A percentile compares a stretch with the other conserved stretches of the same genome.
Evolutionary conservation across 2,888 invertebrate genomes (phyloP).

Genomic region (Lasioglossum zephyrum): DNA sequence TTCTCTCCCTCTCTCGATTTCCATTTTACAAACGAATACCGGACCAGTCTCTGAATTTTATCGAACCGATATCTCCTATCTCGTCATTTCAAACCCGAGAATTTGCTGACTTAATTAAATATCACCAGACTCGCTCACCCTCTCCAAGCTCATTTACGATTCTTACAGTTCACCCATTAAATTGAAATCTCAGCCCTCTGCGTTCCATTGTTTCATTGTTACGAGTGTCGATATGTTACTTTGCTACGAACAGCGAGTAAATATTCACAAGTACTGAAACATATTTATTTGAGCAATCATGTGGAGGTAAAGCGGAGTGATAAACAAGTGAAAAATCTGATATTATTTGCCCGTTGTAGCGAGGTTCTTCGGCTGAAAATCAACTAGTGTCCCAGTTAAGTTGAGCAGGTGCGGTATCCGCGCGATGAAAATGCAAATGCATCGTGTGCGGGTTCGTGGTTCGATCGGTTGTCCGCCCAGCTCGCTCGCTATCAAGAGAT

Average conservation of each 20-base stretch:
- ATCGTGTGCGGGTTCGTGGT: neutral
- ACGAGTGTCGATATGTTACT: no score
- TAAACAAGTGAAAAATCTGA: neutral
- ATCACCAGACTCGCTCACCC: neutral
- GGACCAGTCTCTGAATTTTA: neutral
- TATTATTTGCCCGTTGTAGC: neutral
- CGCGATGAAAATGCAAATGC: conserved; percentile 18
- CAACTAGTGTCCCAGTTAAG: neutral
- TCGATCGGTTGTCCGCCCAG: conserved; percentile 20
- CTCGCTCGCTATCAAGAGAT: conserved; percentile 34
- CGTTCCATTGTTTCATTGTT: neutral
- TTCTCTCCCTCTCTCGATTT: conserved; percentile 37
- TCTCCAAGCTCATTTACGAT: neutral
- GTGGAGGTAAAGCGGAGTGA: neutral
- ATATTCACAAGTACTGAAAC: neutral
- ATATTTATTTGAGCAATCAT: neutral
- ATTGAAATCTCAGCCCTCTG: neutral
- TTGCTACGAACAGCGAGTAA: no score
- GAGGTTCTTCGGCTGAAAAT: neutral
- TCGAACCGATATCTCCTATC: conserved; percentile 8
- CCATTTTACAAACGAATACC: conserved; percentile 30
- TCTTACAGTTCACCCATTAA: neutral
- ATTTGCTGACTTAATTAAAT: conserved; percentile 9
- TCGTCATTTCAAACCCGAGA: neutral
- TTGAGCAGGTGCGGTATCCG: neutral